Base-by-base conservation (phyloP, 2,888 invertebrate species). In the Thera britannica region DNA sequence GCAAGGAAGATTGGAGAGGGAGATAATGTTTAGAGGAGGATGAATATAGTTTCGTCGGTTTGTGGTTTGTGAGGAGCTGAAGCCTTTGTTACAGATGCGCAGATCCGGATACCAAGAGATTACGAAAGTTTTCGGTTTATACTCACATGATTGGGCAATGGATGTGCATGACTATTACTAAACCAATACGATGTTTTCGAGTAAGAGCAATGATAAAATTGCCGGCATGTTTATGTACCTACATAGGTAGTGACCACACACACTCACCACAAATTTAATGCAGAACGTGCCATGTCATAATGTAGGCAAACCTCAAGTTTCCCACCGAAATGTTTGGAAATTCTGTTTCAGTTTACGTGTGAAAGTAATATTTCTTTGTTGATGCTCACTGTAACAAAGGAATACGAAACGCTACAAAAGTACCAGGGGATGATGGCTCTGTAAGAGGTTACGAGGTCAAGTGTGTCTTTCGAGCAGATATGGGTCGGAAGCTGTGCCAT, bases 371-470 rank as follows among this genome's bases (percentile, higher is more conserved):
- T 34, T 34, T 34, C 52, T 34, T 52, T 52, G 34, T 52, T 52
- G 34, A 8, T 34, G 52, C 34, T 34, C 34, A 34, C 8, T 52
- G 52, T 34, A 52, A 34, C 68, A 68, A 68, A 62, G 68, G 52
- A 61, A 51, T 23, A 58, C 54, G 41, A 58, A 62, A 58, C 41
- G 66, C 56, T 36, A 44, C 59, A 48, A 61, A 68, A 62, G 62
- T 62, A 62, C 65, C 58, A 65, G 64, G 64, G 62, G 52, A 48
- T n/a, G 63, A 41, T 38, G 41, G 36, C 23, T 46, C 46, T 46
- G 54, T 11, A 57, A 38, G 49, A 67, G 68, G 63, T 60, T 65
- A 68, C 61, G 68, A 64, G 72, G 69, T 77, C 75, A 73, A 77
- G 71, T 68, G 67, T 59, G 54, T 57, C 65, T 63, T 69, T 63